phyloP scores from a whole-genome alignment of 2,888 invertebrate genomes.

The Polymixis lichenea region DNA sequence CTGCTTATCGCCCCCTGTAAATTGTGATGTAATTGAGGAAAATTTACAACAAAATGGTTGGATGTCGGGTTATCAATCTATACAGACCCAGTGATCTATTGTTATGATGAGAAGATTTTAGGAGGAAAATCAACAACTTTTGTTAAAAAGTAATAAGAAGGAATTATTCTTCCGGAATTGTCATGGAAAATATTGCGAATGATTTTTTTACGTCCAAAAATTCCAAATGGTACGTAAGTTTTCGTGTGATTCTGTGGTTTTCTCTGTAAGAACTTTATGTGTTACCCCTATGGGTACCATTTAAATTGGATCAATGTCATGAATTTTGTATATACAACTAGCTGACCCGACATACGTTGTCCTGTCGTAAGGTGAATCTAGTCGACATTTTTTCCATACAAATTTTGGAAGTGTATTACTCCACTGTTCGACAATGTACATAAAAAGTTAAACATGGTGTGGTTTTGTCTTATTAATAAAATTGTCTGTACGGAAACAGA shows the following conservation, averaged over 20 bases:
- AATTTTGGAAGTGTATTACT: too few relatives aligned
- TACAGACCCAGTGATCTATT: slow-evolving; percentile 31
- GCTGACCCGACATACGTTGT: too few relatives aligned
- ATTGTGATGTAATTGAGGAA: slow-evolving; percentile 54
- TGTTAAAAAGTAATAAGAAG: not conserved
- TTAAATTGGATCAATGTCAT: too few relatives aligned
- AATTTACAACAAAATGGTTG: slow-evolving; percentile 43
- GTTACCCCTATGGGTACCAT: too few relatives aligned
- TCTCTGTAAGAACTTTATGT: not conserved
- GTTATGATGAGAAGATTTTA: slow-evolving; percentile 19
- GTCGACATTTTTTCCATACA: too few relatives aligned
- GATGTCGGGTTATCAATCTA: slow-evolving; percentile 51
- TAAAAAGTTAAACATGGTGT: too few relatives aligned
- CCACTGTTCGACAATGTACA: too few relatives aligned
- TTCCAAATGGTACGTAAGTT: not conserved
- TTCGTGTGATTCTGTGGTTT: not conserved
- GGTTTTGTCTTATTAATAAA: too few relatives aligned
- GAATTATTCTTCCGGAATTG: not conserved
- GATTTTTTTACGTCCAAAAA: too few relatives aligned
- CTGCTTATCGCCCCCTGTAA: slow-evolving; percentile 32
- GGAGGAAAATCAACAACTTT: slow-evolving; percentile 28
- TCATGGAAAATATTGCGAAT: not conserved
- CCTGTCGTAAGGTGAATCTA: too few relatives aligned
- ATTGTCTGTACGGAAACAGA: too few relatives aligned
- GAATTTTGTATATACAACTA: too few relatives aligned